Conservation (phyloP, 2,888 invertebrate genomes). For the Calameuta idolon region DNA sequence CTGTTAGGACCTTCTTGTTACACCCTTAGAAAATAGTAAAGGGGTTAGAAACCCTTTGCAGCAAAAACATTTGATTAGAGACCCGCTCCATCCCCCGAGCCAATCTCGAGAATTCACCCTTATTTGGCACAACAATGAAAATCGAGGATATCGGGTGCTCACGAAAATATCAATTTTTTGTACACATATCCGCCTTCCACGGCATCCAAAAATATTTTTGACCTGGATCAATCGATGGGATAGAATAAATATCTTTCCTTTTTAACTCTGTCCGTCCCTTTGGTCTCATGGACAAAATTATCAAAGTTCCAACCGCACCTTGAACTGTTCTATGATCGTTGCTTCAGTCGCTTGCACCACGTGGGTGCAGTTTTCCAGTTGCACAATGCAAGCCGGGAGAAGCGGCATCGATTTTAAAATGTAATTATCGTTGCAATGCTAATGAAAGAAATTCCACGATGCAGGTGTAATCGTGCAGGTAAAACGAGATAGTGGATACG, state of each 20-base stretch:
- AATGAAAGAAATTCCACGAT: not conserved
- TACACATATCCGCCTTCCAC: not conserved
- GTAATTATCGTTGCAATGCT: not conserved
- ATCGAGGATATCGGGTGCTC: too few species aligned
- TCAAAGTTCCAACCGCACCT: not conserved
- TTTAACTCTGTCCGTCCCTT: not conserved
- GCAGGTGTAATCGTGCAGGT: not conserved
- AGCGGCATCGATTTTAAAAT: not conserved
- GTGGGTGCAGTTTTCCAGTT: not conserved
- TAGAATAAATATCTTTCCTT: not conserved
- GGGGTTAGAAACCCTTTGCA: not conserved
- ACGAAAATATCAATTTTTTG: too few species aligned
- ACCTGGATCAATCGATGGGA: not conserved
- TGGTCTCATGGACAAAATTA: not conserved
- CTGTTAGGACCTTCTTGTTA: conserved; percentile 16
- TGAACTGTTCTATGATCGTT: not conserved
- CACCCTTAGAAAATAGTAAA: not conserved
- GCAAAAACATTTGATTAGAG: not conserved
- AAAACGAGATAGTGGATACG: not conserved
- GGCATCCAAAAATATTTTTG: not conserved
- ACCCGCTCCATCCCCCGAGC: not conserved
- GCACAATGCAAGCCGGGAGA: not conserved
- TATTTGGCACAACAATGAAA: not conserved
- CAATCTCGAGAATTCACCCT: not conserved
- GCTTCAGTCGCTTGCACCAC: not conserved